Evolutionary conservation across 2,113 vertebrate genomes (phyloP).

Genomic region (Cricetomys ansorgei): DNA sequence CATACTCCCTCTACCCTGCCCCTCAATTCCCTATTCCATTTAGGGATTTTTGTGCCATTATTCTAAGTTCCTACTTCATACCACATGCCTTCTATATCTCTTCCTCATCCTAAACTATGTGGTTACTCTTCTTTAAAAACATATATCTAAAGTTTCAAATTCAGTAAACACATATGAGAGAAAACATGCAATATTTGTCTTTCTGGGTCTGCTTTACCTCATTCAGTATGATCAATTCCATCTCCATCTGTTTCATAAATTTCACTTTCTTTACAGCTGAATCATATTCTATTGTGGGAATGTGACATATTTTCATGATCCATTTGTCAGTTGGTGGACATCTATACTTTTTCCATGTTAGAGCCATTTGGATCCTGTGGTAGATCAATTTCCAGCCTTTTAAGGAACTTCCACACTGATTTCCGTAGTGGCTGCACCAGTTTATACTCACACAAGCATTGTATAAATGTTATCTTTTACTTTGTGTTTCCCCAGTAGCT

Average conservation of each 20-base stretch:
- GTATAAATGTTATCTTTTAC: background rate
- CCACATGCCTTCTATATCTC: background rate
- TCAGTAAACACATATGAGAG: background rate
- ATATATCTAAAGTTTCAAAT: background rate
- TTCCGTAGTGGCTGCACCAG: background rate
- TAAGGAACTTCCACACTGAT: background rate
- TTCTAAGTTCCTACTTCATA: background rate
- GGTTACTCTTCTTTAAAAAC: background rate
- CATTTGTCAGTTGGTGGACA: background rate
- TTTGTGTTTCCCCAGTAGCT: background rate
- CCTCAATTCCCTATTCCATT: background rate
- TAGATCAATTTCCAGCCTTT: background rate
- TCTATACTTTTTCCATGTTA: background rate
- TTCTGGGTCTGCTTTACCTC: background rate
- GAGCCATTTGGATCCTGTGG: background rate
- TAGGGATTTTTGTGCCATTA: background rate
- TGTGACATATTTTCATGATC: background rate
- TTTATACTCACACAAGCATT: background rate
- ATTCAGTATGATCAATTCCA: accelerated
- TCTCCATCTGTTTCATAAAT: background rate
- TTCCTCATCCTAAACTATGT: background rate
- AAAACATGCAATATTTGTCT: background rate
- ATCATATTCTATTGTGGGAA: background rate
- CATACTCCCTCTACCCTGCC: background rate
- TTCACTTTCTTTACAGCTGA: background rate